Conservation (phyloP, 2,797 vertebrate genomes). For the Galaxias olidus region DNA sequence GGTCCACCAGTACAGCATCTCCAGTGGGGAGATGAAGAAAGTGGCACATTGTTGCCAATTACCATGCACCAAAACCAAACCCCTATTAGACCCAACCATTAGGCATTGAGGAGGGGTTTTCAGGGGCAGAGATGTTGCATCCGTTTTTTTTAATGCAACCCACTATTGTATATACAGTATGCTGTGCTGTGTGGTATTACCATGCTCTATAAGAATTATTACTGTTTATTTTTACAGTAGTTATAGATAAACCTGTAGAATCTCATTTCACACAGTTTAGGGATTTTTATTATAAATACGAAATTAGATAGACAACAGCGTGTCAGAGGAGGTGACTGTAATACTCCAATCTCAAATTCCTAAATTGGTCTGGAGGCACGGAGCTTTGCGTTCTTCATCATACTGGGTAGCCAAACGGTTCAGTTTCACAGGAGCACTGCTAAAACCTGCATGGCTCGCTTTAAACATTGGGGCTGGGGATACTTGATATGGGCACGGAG, state of each 20-base stretch:
- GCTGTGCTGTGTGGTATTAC: no score
- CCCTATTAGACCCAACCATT: conserved; percentile 55
- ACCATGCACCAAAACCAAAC: conserved; percentile 59
- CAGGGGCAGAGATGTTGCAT: conserved; percentile 52
- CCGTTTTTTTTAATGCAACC: conserved; percentile 60
- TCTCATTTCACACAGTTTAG: no score
- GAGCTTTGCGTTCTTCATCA: no score
- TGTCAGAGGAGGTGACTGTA: no score
- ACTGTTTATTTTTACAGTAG: no score
- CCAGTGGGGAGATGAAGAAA: conserved; percentile 25
- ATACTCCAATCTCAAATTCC: no score
- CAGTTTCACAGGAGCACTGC: not conserved
- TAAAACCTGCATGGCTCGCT: conserved; percentile 50
- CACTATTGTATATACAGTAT: not conserved
- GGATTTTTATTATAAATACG: no score
- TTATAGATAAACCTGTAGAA: no score
- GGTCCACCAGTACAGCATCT: not conserved
- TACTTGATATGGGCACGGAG: conserved; percentile 64
- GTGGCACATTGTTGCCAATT: conserved; percentile 65
- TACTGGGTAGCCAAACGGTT: no score
- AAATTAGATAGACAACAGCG: no score
- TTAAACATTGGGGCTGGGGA: conserved; percentile 48
- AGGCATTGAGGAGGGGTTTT: conserved; percentile 50
- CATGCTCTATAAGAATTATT: no score
- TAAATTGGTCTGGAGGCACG: no score